Percentiles rank a stretch among this genome's conserved stretches.
phyloP scores from a whole-genome alignment of 2,797 vertebrate species.

The Hyperoplus immaculatus region DNA sequence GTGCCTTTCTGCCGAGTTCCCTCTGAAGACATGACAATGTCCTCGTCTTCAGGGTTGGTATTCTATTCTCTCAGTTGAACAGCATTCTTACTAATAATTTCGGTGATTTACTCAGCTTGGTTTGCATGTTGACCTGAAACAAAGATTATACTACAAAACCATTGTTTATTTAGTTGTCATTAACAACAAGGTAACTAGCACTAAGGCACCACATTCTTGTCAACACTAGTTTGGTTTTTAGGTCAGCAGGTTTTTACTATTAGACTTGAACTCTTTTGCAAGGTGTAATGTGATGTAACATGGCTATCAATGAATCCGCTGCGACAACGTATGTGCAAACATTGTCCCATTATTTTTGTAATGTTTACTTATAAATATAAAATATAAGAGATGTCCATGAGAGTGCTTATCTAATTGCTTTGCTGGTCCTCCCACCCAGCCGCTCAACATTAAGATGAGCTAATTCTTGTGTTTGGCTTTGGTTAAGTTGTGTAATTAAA shows the following conservation, averaged over 20 bases:
- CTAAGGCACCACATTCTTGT: background rate
- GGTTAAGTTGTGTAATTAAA: background rate
- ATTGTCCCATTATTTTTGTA: background rate
- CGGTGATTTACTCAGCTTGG: background rate
- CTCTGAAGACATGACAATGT: background rate
- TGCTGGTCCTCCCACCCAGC: background rate
- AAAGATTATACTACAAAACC: background rate
- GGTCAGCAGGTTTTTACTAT: background rate
- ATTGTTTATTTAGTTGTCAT: background rate
- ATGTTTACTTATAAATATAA: background rate
- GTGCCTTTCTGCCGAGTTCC: background rate
- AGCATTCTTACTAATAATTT: background rate
- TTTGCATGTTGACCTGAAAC: background rate
- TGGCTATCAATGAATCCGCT: too few species aligned
- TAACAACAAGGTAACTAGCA: background rate
- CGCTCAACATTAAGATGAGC: background rate
- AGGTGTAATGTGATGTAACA: too few species aligned
- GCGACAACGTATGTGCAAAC: background rate
- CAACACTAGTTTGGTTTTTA: background rate
- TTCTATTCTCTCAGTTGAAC: background rate
- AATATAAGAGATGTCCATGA: background rate
- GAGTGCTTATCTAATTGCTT: background rate
- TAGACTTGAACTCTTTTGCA: too few species aligned
- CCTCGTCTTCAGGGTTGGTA: background rate
- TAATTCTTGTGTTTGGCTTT: background rate